Conservation (phyloP, 2,888 invertebrate genomes). For the Xylophagus ater region DNA sequence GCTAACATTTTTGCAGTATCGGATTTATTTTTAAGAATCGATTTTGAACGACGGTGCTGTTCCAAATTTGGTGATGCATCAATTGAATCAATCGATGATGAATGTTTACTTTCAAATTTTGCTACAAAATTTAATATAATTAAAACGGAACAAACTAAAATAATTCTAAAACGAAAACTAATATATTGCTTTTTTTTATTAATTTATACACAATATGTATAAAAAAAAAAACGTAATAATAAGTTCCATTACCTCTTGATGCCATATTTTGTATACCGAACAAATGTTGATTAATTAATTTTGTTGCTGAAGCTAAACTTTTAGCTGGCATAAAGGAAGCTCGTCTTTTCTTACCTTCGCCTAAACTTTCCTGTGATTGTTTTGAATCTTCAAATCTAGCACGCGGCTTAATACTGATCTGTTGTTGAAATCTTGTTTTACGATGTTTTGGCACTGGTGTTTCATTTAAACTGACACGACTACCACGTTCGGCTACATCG, state of each 20-base stretch:
- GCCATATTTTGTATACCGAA: constrained; percentile 49
- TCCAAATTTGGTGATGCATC: constrained; percentile 56
- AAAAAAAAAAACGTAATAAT: not conserved
- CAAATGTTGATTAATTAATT: constrained; percentile 62
- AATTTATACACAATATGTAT: constrained; percentile 15
- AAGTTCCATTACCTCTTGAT: constrained; percentile 29
- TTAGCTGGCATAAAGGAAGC: constrained; percentile 51
- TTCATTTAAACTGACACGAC: constrained; percentile 51
- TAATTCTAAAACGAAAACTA: not conserved
- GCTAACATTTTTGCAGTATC: constrained; percentile 46
- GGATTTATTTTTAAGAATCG: constrained; percentile 63
- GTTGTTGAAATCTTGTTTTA: constrained; percentile 78
- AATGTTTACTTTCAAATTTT: constrained; percentile 50
- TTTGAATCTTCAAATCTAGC: constrained; percentile 42
- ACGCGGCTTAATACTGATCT: constrained; percentile 36
- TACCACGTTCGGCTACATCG: constrained; percentile 41
- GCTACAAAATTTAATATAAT: constrained; percentile 21
- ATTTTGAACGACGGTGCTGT: constrained; percentile 56
- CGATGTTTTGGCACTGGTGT: constrained; percentile 66
- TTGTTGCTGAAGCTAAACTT: constrained; percentile 57
- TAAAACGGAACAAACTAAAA: not conserved
- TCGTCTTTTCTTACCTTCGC: constrained; percentile 37
- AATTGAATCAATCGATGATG: constrained; percentile 57
- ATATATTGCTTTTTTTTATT: constrained; percentile 9
- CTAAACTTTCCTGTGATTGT: constrained; percentile 46